Base-by-base conservation (phyloP, 64 coral and sea anemone genomes). In the Montipora foliosa region DNA sequence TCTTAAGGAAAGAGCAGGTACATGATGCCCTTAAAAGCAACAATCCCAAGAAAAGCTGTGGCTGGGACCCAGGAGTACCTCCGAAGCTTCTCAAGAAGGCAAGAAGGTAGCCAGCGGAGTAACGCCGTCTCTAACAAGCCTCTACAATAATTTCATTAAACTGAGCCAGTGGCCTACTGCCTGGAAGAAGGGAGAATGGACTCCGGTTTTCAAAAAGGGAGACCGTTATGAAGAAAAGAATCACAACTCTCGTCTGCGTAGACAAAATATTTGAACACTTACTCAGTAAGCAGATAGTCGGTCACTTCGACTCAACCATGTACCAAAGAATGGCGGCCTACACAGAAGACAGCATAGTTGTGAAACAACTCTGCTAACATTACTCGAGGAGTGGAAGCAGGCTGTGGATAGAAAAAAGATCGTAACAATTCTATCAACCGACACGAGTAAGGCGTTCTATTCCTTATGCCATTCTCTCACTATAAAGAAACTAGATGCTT, bases 111-210 rank as follows among this genome's bases (percentile, higher is more conserved):
- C 13, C 76, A 14, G 47, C 51, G 47, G 76, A 49, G 29, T 79
- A 49, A 48, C 76, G 15, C 76, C 76, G 51, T 79, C 76, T 12
- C 13, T 79, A 79, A 50, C 16, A 47, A 79, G 45, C 51, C 76
- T 79, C 76, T 79, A 79, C 76, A 53, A 79, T 13, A 79, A 47
- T 47, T 79, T 20, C 51, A 79, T 79, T 48, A 12, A 79, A 47
- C 76, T 79, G 76, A 64, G 75, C 71, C 44, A 93, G 74, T 87
- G 82, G 91, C 75, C 91, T 75, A 51, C 91, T 85, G 69, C 53
- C 15, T 78, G 91, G 91, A 93, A 93, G 45, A 87, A n/a, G 80
- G 64, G 44, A 71, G 44, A 25, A 53, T 53, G 62, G 8, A 24
- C 75, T 10, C 74, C 74, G 25, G 12, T 49, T 79, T 67, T 79